Base-by-base conservation (phyloP, 2,888 invertebrate species). In the Leptinotarsa rubiginosa region DNA sequence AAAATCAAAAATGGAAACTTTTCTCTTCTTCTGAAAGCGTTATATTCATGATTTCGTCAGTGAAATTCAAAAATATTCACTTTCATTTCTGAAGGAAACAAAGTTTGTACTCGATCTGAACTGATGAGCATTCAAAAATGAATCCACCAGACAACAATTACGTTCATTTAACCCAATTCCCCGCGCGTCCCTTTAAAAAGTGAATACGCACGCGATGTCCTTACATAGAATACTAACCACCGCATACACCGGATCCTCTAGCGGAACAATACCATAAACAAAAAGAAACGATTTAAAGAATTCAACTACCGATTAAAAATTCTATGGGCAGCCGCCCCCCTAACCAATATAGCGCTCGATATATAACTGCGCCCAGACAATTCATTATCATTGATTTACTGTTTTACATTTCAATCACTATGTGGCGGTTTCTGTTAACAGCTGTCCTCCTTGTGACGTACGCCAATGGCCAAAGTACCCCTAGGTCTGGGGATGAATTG, bases 351-450 rank as follows among this genome's bases (percentile, higher is more conserved):
- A 89, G 77, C 77, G 54, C 73, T 89, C 89, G 89, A 87, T 92
- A 92, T 92, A 92, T 90, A 89, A 92, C 92, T 91, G 91, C 91
- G 91, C 91, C 91, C 91, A 91, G 89, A 77, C 84, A 77, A 77
- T 76, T 81, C 78, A 77, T 81, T 79, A 82, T 81, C 80, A 82
- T 83, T 83, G 81, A 83, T 84, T 84, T 79, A 73, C 74, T 71
- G 79, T 75, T 72, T 78, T 77, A 78, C 79, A 76, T 81, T 77
- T 81, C 79, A 76, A 81, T 80, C 70, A 77, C 71, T 73, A 87
- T 87, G 87, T 86, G 84, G 85, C 84, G 84, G 82, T 83, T 84
- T 75, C 77, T 80, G 75, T 83, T 87, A 90, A 84, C 91, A 84
- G 89, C 90, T 86, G 88, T 90, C 75, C 87, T 89, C 79, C 88